Evolutionary conservation across 2,888 invertebrate genomes (phyloP).

Genomic region (Drosophila tanythrix): DNA sequence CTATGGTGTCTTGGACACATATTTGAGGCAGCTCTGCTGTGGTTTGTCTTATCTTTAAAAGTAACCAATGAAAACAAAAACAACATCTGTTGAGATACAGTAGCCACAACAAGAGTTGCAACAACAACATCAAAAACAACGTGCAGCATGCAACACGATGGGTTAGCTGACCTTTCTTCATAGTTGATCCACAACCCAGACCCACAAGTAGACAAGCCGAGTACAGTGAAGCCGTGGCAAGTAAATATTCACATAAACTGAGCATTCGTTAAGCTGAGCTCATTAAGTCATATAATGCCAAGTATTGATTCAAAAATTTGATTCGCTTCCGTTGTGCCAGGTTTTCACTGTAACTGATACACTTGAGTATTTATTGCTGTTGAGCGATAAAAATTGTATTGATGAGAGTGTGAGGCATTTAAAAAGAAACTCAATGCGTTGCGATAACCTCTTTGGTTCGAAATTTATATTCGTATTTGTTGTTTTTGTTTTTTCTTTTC

Average conservation of each 20-base stretch:
- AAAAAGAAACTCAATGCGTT: slow-evolving; percentile 62
- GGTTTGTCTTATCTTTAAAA: slow-evolving; percentile 54
- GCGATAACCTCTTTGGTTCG: slow-evolving; percentile 68
- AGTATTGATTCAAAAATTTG: slow-evolving; percentile 2
- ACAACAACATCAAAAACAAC: slow-evolving; percentile 4
- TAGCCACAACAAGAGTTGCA: slow-evolving; percentile 28
- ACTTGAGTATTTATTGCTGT: slow-evolving; percentile 31
- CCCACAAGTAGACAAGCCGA: slow-evolving; percentile 31
- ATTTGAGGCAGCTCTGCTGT: slow-evolving; percentile 10
- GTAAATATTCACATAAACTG: not conserved
- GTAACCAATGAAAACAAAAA: slow-evolving; percentile 26
- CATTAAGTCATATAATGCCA: slow-evolving; percentile 1
- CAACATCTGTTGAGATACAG: slow-evolving; percentile 32
- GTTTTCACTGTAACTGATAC: slow-evolving; percentile 42
- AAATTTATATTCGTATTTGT: slow-evolving; percentile 46
- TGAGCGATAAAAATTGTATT: slow-evolving; percentile 51
- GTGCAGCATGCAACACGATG: slow-evolving; percentile 28
- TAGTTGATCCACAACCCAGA: slow-evolving; percentile 70
- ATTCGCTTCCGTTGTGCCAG: slow-evolving; percentile 12
- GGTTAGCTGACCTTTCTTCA: slow-evolving; percentile 72
- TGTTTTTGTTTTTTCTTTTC: not conserved
- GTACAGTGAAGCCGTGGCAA: slow-evolving; percentile 31
- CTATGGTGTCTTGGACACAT: slow-evolving; percentile 35
- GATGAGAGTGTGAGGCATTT: slow-evolving; percentile 42
- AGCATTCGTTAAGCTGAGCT: not conserved